Evolutionary conservation across 2,797 vertebrate species (phyloP).

Genomic region (Peromyscus nudipes): DNA sequence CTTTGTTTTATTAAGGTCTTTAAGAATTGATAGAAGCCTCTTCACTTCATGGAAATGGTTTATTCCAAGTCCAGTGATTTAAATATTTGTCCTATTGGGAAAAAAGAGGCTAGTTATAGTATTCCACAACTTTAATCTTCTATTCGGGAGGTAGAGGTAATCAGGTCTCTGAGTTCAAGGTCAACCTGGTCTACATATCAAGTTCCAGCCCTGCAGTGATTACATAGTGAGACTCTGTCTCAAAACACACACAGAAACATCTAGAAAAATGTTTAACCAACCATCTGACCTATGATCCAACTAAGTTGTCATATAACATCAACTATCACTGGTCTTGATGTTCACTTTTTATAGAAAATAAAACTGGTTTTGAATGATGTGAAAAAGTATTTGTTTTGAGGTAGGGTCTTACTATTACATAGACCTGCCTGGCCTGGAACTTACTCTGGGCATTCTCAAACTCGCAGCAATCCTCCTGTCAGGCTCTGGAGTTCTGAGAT

Average conservation of each 20-base stretch:
- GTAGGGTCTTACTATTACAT: neutral
- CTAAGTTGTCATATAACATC: constrained; percentile 23
- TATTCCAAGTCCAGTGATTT: constrained; percentile 7
- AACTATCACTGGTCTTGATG: constrained; percentile 25
- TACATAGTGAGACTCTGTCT: neutral
- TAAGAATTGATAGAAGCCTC: constrained; percentile 9
- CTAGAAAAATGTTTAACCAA: constrained; percentile 36
- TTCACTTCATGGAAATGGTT: neutral
- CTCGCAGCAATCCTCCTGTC: neutral
- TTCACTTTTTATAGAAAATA: constrained; percentile 48
- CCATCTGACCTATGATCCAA: neutral
- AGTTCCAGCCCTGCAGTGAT: neutral
- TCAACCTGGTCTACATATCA: neutral
- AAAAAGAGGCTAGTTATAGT: neutral
- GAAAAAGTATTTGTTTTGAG: neutral
- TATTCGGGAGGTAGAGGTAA: neutral
- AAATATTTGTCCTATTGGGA: constrained; percentile 29
- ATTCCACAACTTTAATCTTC: neutral
- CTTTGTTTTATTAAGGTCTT: constrained; percentile 22
- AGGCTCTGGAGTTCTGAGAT: neutral
- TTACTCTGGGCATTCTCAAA: neutral
- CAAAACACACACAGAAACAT: neutral
- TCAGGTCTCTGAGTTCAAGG: neutral
- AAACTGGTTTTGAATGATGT: constrained; percentile 4
- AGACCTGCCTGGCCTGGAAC: neutral